Evolutionary conservation across 2,797 vertebrate species (phyloP).

Genomic region (Eospalax fontanierii): DNA sequence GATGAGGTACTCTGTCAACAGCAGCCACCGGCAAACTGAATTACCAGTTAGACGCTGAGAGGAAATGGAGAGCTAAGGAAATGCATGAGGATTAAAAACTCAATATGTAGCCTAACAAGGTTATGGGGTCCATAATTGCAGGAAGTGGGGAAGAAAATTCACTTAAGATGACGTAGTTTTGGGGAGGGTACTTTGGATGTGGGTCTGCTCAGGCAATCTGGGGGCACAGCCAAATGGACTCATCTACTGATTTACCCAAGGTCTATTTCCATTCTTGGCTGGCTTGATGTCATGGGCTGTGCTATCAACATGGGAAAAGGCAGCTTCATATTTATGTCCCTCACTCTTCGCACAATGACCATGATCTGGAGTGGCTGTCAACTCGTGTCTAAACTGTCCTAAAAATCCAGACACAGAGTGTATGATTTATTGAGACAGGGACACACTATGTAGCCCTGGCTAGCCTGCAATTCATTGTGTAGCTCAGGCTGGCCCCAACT

Average conservation of each 20-base stretch:
- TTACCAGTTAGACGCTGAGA: slow-evolving; percentile 65
- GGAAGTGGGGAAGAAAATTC: slow-evolving; percentile 80
- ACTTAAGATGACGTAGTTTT: slow-evolving; percentile 47
- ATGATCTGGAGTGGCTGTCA: background rate
- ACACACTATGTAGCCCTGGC: background rate
- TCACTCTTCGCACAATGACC: background rate
- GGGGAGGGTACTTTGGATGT: background rate
- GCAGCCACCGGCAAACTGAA: slow-evolving; percentile 62
- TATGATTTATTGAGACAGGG: background rate
- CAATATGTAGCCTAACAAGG: slow-evolving; percentile 76
- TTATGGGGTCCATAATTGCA: slow-evolving; percentile 72
- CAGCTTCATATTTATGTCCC: background rate
- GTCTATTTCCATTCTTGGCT: background rate
- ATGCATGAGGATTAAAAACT: slow-evolving; percentile 60
- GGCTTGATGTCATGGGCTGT: background rate
- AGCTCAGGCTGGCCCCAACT: background rate
- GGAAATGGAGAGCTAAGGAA: slow-evolving; percentile 78
- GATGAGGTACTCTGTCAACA: background rate
- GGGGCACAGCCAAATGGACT: background rate
- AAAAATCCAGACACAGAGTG: background rate
- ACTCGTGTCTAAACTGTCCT: background rate
- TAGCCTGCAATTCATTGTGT: background rate
- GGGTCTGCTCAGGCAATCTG: background rate
- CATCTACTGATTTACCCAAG: background rate
- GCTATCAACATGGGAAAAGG: background rate